Percentiles rank a stretch among this genome's conserved stretches.
Evolutionary conservation across 2,888 invertebrate species (phyloP).

Genomic region (Meliscaeva auricollis): DNA sequence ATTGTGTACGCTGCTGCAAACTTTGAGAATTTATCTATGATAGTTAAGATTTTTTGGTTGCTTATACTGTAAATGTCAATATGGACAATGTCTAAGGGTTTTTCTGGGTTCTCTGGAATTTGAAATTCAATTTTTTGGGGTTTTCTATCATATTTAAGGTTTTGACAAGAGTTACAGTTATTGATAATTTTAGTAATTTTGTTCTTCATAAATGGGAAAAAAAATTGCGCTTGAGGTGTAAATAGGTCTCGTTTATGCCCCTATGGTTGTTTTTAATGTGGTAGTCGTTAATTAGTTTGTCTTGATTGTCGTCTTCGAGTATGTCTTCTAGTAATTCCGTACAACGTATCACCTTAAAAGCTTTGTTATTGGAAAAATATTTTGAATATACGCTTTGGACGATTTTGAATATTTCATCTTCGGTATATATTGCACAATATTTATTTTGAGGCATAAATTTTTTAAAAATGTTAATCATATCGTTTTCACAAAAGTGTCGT

Average conservation of each 20-base stretch:
- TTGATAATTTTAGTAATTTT: conserved; percentile 46
- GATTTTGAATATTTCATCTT: conserved; percentile 72
- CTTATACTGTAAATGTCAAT: conserved; percentile 31
- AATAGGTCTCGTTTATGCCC: conserved; percentile 52
- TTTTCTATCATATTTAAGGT: conserved; percentile 59
- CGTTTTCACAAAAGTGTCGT: conserved; percentile 33
- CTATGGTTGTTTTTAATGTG: conserved; percentile 48
- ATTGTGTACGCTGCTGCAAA: conserved; percentile 18
- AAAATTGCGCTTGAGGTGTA: conserved; percentile 44
- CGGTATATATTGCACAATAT: conserved; percentile 69
- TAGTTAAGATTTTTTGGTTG: conserved; percentile 9
- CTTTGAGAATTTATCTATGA: conserved; percentile 35
- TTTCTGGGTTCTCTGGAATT: conserved; percentile 50
- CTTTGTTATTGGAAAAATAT: conserved; percentile 43
- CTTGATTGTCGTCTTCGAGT: conserved; percentile 48
- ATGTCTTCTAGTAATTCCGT: conserved; percentile 18
- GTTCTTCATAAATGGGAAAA: conserved; percentile 54
- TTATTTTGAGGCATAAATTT: conserved; percentile 61
- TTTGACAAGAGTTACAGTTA: conserved; percentile 41
- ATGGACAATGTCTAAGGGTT: conserved; percentile 39
- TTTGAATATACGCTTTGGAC: conserved; percentile 67
- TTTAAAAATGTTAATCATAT: conserved; percentile 37
- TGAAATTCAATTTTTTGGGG: conserved; percentile 63
- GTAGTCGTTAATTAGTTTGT: conserved; percentile 47
- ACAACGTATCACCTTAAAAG: conserved; percentile 26